Base-by-base conservation (phyloP, 2,113 vertebrate species). In the Oryzias celebensis region DNA sequence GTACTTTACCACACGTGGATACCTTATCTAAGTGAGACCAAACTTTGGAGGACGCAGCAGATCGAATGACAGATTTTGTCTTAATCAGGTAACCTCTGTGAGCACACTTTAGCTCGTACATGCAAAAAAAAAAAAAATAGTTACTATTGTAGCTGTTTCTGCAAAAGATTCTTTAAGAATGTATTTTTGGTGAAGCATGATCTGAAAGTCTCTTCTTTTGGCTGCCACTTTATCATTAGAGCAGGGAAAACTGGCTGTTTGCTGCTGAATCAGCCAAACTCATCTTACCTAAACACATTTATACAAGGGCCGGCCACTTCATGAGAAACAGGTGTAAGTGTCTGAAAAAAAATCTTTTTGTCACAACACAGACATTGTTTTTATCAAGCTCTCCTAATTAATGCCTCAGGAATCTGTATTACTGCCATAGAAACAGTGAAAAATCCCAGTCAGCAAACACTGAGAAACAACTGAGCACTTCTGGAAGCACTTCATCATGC, bases 391-490 rank as follows among this genome's bases (percentile, higher is more conserved):
- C 18, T 43, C 6, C 14, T 60, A 42, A 68, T 61, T 65, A 22
- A 68, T 62, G 46, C 23, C 45, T 12, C 28, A 8, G 23, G 51
- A 14, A 53, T 64, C 65, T 67, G 20, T 53, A 66, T 72, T 65
- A 60, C 50, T n/a, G 26, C 24, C 52, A 24, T 31, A 13, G 14
- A 47, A 23, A 16, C 8, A 20, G 24, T 65, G 45, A 74, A 65
- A 63, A 49, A 36, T 36, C 51, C 67, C 68, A 0, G 47, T 44
- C 55, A 43, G 65, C 43, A 55, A 36, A 36, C 71, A 72, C 51
- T 56, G 58, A 65, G 50, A 47, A 52, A 52, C 42, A 54, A 58
- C 52, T 58, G 69, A 63, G 58, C 47, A 71, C 14, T 22, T 13
- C 61, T 45, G 20, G 16, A 72, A 53, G 59, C 56, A 67, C 62